Conservation (phyloP, 1,140 invertebrate species). For the Eubasilissa regina region DNA sequence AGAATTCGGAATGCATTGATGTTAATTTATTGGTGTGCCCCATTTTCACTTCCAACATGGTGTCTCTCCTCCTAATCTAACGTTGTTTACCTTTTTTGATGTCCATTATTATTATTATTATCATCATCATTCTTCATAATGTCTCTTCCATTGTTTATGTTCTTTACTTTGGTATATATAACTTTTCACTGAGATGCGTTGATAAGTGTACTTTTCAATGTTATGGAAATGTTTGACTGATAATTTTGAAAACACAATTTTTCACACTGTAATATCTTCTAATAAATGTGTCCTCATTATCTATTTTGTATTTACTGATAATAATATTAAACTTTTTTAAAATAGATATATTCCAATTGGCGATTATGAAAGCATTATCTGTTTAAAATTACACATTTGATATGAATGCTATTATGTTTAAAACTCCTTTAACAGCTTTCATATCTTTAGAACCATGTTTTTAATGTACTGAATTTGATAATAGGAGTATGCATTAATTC, state of each 20-base stretch:
- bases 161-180: slow-evolving; percentile 18
- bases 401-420: too few relatives aligned
- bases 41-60: slow-evolving; percentile 7
- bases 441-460: too few relatives aligned
- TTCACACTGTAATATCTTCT: too few relatives aligned
- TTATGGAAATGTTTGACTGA: not conserved
- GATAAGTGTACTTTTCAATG: slow-evolving; percentile 21
- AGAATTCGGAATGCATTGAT: slow-evolving; percentile 42
- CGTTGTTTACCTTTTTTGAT: slow-evolving; percentile 26
- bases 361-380: too few relatives aligned
- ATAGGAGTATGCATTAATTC: too few relatives aligned
- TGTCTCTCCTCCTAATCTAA: slow-evolving; percentile 22
- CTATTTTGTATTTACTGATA: too few relatives aligned
- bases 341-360: too few relatives aligned
- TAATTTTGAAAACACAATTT: not conserved
- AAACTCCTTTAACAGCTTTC: too few relatives aligned
- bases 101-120: not conserved
- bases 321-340: too few relatives aligned
- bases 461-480: too few relatives aligned
- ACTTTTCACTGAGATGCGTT: not conserved
- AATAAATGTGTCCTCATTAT: too few relatives aligned
- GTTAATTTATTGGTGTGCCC: slow-evolving; percentile 42
- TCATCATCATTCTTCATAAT: slow-evolving; percentile 9
- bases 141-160: slow-evolving; percentile 8
- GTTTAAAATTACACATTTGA: too few relatives aligned